Percentiles rank a stretch among this genome's conserved stretches.
These are phyloP conservation scores for Bradypus variegatus DNA, from an alignment of 2,797 vertebrate genomes.

Conservation along the genomic window DNA sequence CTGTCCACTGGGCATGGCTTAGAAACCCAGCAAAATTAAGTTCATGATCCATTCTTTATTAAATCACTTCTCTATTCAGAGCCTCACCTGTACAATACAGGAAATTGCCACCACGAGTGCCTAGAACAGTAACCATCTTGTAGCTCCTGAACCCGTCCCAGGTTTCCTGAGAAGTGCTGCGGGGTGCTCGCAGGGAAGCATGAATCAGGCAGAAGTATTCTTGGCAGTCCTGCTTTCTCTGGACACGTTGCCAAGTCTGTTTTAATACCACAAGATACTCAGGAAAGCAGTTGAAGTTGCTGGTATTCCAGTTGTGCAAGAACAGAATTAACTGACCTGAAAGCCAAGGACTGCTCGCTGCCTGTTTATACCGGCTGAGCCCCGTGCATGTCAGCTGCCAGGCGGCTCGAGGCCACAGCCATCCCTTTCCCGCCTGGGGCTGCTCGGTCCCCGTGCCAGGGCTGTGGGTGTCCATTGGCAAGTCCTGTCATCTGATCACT, in stretches of 20 bases:
- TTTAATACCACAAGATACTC: background rate
- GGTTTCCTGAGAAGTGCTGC: background rate
- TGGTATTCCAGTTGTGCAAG: background rate
- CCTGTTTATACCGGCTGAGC: background rate
- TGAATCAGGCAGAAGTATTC: background rate
- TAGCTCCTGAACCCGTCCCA: background rate
- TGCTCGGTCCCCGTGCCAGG: background rate
- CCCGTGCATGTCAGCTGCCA: no score
- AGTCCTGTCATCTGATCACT: background rate
- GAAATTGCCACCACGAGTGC: accelerated
- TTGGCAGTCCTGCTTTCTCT: background rate
- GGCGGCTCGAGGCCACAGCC: no score
- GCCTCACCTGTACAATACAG: accelerated
- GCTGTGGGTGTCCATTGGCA: background rate
- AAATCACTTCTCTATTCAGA: background rate
- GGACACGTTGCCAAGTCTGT: background rate
- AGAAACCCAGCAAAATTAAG: background rate
- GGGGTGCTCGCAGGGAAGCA: accelerated
- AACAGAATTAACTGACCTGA: background rate
- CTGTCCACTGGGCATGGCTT: background rate
- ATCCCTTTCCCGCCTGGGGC: background rate
- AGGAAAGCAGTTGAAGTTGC: background rate
- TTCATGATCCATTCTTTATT: background rate
- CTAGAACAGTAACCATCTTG: accelerated
- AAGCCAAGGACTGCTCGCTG: no score